Evolutionary conservation across 2,888 invertebrate species (phyloP).

Genomic region (Cryptocheilus praepositus): DNA sequence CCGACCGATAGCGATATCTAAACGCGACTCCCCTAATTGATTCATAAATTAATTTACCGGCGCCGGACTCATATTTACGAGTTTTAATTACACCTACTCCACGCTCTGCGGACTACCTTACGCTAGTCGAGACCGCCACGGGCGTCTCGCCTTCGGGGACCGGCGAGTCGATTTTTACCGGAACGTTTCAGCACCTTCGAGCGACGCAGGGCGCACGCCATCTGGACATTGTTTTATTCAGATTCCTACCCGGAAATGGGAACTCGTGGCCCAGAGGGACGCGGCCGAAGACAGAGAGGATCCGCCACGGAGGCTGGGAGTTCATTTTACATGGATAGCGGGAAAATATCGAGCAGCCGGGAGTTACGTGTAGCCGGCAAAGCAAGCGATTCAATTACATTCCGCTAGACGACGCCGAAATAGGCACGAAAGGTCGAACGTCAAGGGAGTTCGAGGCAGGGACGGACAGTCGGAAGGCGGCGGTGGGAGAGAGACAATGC

Average conservation of each 20-base stretch:
- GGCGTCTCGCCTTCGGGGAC: conserved; percentile 11
- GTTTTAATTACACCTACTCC: conserved; percentile 45
- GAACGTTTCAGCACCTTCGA: conserved; percentile 1
- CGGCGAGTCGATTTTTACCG: conserved; percentile 33
- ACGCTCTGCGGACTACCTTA: neutral
- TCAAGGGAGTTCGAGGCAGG: conserved; percentile 7
- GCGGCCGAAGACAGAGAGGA: conserved; percentile 22
- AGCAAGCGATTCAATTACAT: conserved; percentile 27
- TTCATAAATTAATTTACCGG: conserved; percentile 66
- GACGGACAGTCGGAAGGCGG: neutral
- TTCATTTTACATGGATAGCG: conserved; percentile 8
- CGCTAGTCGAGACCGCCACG: neutral
- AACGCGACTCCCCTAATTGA: conserved; percentile 65
- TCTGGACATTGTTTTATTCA: conserved; percentile 45
- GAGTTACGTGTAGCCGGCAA: conserved; percentile 4
- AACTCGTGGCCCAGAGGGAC: neutral
- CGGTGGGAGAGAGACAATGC: neutral
- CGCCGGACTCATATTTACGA: conserved; percentile 45
- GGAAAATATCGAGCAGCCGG: conserved; percentile 6
- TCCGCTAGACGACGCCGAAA: conserved; percentile 10
- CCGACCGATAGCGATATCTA: conserved; percentile 59
- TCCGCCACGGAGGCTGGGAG: neutral
- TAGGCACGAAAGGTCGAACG: conserved; percentile 18
- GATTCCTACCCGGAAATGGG: conserved; percentile 3
- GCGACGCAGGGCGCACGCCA: conserved; percentile 1